Evolutionary conservation across 2,797 vertebrate genomes (phyloP).

Genomic region (Lophotriccus pileatus): DNA sequence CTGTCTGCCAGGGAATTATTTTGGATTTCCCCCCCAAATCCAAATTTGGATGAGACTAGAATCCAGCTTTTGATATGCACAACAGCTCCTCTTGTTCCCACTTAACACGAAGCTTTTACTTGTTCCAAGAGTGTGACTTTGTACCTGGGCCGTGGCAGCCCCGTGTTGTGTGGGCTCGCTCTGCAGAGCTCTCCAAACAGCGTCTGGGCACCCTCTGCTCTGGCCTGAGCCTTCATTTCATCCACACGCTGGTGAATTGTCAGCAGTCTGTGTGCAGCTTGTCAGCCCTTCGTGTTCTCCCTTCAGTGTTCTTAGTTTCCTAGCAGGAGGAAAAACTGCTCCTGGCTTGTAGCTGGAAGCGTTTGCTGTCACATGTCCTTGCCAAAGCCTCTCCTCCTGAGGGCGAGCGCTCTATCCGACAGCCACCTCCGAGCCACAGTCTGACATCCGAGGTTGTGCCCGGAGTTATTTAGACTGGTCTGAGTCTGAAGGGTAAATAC

Average conservation of each 20-base stretch:
- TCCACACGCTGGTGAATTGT: neutral
- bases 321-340: neutral
- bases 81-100: neutral
- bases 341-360: neutral
- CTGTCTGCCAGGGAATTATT: neutral
- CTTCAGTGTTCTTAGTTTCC: neutral
- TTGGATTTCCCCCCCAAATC: neutral
- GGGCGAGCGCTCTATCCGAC: rapidly evolving
- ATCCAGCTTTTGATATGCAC: neutral
- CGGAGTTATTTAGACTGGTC: neutral
- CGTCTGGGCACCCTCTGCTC: neutral
- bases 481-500: neutral
- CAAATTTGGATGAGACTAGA: neutral
- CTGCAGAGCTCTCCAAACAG: neutral
- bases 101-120: neutral
- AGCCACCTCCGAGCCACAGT: neutral
- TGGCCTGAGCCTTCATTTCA: neutral
- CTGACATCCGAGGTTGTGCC: neutral
- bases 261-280: neutral
- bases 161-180: rapidly evolving
- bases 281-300: neutral
- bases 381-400: neutral
- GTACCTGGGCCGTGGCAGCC: neutral
- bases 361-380: neutral
- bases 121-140: neutral